A percentile compares a stretch with the other conserved stretches of the same genome.
Conservation (phyloP, 2,888 invertebrate genomes). For the Yponomeuta cagnagella region DNA sequence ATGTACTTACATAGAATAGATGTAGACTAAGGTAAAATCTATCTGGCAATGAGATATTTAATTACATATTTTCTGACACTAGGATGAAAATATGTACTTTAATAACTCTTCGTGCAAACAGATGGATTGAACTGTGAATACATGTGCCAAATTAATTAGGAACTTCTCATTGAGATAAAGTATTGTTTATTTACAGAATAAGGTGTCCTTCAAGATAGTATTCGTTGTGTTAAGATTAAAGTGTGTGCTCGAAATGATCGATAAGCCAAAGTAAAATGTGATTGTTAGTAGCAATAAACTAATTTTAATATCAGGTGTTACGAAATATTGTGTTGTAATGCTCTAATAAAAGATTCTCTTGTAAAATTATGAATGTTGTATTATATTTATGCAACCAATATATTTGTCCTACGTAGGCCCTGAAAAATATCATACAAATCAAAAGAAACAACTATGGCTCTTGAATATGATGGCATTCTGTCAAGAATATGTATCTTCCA, state of each 20-base stretch:
- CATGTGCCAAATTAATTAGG: slow-evolving; percentile 46
- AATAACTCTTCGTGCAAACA: neutral
- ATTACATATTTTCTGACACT: too few relatives aligned
- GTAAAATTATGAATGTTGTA: neutral
- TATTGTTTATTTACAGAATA: slow-evolving; percentile 14
- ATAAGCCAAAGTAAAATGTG: slow-evolving; percentile 50
- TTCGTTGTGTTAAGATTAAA: neutral
- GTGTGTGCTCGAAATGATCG: slow-evolving; percentile 9
- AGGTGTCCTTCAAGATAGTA: neutral
- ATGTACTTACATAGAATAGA: neutral
- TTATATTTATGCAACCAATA: neutral
- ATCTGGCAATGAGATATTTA: neutral
- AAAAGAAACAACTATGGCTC: too few relatives aligned
- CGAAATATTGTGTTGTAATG: neutral
- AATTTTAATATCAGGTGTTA: slow-evolving; percentile 18
- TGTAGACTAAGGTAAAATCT: slow-evolving; percentile 1
- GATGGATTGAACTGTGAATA: slow-evolving; percentile 36
- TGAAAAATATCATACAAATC: too few relatives aligned
- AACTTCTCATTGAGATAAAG: slow-evolving; percentile 10
- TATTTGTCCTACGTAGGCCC: too few relatives aligned
- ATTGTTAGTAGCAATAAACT: slow-evolving; percentile 45
- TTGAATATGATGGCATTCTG: too few relatives aligned
- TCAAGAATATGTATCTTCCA: too few relatives aligned
- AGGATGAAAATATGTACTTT: too few relatives aligned
- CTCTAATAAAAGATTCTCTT: slow-evolving; percentile 5